Evolutionary conservation across 2,888 invertebrate species (phyloP).

Genomic region (Rotaria macrura): DNA sequence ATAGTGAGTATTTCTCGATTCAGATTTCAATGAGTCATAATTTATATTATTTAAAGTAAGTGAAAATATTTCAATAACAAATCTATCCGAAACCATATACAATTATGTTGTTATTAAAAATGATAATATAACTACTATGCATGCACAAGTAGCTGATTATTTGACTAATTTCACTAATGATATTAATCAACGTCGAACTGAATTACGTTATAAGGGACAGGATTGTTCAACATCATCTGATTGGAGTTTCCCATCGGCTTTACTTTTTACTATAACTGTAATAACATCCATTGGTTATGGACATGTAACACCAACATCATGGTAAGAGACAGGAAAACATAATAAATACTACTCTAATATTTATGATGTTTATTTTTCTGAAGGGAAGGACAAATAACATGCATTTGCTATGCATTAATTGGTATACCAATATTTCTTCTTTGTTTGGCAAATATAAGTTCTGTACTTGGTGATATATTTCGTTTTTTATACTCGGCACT

Average conservation of each 20-base stretch:
- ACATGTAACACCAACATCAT: constrained; percentile 28
- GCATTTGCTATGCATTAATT: constrained; percentile 32
- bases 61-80: constrained; percentile 1
- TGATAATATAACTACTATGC: not conserved
- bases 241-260: constrained; percentile 47
- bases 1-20: constrained; percentile 1
- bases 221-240: constrained; percentile 41
- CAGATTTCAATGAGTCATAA: not conserved
- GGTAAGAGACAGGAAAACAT: not conserved
- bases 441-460: constrained; percentile 29
- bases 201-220: constrained; percentile 24
- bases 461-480: constrained; percentile 25
- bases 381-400: constrained; percentile 32
- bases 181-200: not conserved
- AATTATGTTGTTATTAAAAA: not conserved
- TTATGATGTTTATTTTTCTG: too few species aligned
- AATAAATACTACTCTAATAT: too few species aligned
- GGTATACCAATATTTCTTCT: constrained; percentile 33
- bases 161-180: constrained; percentile 19
- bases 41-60: not conserved
- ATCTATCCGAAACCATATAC: not conserved
- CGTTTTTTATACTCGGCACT: constrained; percentile 6
- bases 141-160: constrained; percentile 3
- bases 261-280: constrained; percentile 48
- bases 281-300: constrained; percentile 44